Conservation (phyloP, 1,140 invertebrate species). For the Tachypleus tridentatus region DNA sequence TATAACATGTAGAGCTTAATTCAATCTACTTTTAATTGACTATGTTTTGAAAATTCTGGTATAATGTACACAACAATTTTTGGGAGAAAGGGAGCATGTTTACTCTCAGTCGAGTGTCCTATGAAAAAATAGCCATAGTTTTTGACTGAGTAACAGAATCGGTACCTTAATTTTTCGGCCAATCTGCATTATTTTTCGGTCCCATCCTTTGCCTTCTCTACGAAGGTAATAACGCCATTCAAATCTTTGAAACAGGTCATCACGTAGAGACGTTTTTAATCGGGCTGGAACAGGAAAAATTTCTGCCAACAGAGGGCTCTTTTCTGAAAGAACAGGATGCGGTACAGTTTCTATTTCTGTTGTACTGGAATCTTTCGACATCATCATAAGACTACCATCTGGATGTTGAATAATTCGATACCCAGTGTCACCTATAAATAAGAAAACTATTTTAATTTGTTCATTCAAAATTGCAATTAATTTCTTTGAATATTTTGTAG, state of each 20-base stretch:
- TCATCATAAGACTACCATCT: conserved; percentile 17
- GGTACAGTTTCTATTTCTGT: conserved; percentile 25
- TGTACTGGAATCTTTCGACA: conserved; percentile 16
- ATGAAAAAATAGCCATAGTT: too few species aligned
- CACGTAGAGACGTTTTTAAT: conserved; percentile 72
- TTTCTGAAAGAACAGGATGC: conserved; percentile 23
- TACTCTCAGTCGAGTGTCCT: too few species aligned
- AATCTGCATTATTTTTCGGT: conserved; percentile 21
- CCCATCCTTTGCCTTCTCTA: conserved; percentile 26
- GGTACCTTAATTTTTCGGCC: conserved; percentile 25
- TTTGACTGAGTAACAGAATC: too few species aligned
- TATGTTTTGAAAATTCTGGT: too few species aligned
- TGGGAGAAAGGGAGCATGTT: too few species aligned
- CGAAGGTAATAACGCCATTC: conserved; percentile 73
- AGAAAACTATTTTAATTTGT: neutral
- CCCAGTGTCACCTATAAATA: conserved; percentile 12
- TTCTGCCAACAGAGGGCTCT: conserved; percentile 22
- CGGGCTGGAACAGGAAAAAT: conserved; percentile 70
- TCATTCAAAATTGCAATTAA: neutral
- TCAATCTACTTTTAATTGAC: too few species aligned
- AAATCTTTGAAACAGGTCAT: conserved; percentile 80
- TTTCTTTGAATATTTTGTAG: too few species aligned
- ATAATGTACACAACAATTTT: too few species aligned
- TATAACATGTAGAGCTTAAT: too few species aligned
- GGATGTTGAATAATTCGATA: conserved; percentile 17